Evolutionary conservation across 2,113 vertebrate species (phyloP).

Genomic region (Brachyhypopomus gauderio): DNA sequence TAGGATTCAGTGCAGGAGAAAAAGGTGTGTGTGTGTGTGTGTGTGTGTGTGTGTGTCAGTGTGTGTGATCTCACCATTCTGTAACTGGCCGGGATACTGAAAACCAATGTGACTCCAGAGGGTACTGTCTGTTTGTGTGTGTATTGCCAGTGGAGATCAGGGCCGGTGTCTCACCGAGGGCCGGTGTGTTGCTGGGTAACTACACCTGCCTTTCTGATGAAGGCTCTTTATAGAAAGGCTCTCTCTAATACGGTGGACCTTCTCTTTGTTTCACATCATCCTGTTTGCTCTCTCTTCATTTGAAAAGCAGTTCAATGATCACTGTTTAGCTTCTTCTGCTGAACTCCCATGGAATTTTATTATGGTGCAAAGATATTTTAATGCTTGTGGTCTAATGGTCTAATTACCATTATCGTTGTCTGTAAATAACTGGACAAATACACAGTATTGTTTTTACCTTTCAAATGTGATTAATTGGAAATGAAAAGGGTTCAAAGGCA

Average conservation of each 20-base stretch:
- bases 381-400: not conserved
- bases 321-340: not conserved
- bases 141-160: constrained; percentile 34
- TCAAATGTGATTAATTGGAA: no score
- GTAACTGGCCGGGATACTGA: constrained; percentile 54
- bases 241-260: not conserved
- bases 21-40: constrained; percentile 11
- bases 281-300: not conserved
- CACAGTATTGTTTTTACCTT: no score
- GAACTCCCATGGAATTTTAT: not conserved
- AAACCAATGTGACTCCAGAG: constrained; percentile 20
- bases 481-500: not conserved
- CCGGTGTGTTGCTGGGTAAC: constrained; percentile 60
- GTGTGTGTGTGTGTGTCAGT: constrained; percentile 11
- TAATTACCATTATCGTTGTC: not conserved
- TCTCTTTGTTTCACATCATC: constrained; percentile 7
- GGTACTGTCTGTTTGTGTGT: not conserved
- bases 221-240: not conserved
- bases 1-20: not conserved
- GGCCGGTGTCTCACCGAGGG: constrained; percentile 11
- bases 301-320: not conserved
- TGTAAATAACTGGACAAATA: not conserved
- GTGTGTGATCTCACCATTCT: not conserved
- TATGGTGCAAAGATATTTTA: not conserved
- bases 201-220: constrained; percentile 25